Conservation (phyloP, 2,113 vertebrate species). For the Narcine bancroftii region DNA sequence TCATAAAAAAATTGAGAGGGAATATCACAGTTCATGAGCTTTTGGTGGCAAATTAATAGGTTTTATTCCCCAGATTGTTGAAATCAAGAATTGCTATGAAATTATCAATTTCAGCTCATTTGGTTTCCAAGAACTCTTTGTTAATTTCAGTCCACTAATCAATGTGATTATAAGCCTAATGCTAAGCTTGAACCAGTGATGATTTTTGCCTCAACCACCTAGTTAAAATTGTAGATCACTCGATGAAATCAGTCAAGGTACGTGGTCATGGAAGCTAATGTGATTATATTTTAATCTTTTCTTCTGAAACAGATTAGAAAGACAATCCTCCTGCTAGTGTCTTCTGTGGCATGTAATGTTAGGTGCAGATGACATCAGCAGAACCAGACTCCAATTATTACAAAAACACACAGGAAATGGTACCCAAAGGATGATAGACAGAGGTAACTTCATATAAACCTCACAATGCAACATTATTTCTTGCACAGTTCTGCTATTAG, state of each 20-base stretch:
- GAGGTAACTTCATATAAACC: background rate
- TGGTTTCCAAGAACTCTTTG: background rate
- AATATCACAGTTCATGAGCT: background rate
- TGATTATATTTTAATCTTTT: background rate
- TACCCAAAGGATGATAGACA: too few relatives aligned
- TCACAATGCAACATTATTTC: background rate
- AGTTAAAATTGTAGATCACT: background rate
- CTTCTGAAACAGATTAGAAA: background rate
- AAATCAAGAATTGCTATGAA: background rate
- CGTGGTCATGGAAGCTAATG: background rate
- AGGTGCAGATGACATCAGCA: background rate
- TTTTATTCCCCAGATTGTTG: background rate
- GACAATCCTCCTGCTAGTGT: background rate
- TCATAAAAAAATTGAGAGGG: background rate
- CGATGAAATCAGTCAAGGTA: background rate
- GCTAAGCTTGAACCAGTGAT: too few relatives aligned
- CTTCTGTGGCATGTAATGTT: background rate
- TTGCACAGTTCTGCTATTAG: background rate
- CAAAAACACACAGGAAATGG: background rate
- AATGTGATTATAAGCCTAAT: background rate
- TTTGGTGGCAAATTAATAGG: background rate
- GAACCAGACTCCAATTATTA: background rate
- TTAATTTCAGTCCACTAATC: background rate
- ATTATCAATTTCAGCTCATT: background rate
- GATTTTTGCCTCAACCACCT: background rate